Base-by-base conservation (phyloP, 2,888 invertebrate genomes). In the Hedya salicella region DNA sequence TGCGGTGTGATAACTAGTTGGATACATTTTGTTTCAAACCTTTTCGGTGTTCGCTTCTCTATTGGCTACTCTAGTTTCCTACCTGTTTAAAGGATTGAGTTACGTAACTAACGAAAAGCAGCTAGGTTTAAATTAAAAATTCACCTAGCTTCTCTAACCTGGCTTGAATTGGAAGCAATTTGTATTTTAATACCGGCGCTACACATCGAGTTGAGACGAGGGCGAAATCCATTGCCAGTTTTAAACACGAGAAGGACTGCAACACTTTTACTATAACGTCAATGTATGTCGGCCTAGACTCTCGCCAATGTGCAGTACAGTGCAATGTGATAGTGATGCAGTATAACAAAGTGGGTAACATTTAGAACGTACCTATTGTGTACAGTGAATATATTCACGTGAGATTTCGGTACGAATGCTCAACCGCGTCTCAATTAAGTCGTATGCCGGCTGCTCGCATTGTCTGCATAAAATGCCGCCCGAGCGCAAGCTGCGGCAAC, bases 391-490 rank as follows among this genome's bases (percentile, higher is more conserved):
- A 76, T 75, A 77, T 75, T 70, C 70, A 74, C 72, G 72, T 73
- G 72, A 76, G 75, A 59, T 74, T 74, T 72, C 73, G 72, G 73
- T 73, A 74, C 78, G 75, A 83, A 82, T 81, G 77, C 75, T 76
- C 79, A 81, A 78, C 78, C 75, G 78, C 77, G 77, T 81, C 79
- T 80, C 80, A 84, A 84, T 86, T 86, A 85, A 83, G 78, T 76
- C 73, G 73, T 68, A 71, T 73, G 72, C 77, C 75, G 72, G 76
- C 71, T 74, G 75, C 73, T 79, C 77, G 77, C 79, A 80, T 80
- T 81, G 78, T 78, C 77, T 80, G 76, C 75, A 76, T 76, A 71
- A 79, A 82, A 81, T 78, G 78, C 79, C 82, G 80, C 78, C 80
- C 74, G 76, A 80, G 78, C 76, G 69, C 71, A 74, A 71, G 68